A percentile compares a stretch with the other conserved stretches of the same genome.
Conservation (phyloP, 2,797 vertebrate genomes). For the Xerus rutilus region DNA sequence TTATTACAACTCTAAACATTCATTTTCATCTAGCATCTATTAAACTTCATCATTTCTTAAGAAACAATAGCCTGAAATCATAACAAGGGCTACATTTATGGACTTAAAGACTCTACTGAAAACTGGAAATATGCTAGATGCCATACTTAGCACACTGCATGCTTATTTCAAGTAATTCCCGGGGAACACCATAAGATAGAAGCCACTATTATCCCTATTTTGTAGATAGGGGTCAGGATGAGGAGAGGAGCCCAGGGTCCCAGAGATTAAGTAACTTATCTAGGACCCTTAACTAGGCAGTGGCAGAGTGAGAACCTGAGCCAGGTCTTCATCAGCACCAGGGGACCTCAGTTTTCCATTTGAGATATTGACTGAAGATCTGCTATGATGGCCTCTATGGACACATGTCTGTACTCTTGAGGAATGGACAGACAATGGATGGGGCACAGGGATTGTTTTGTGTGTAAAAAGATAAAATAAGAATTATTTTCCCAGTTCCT, state of each 20-base stretch:
- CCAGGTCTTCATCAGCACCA: not conserved
- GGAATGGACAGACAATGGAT: not conserved
- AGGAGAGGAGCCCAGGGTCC: not conserved
- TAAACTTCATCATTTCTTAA: not conserved
- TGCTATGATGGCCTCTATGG: not conserved
- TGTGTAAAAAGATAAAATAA: not conserved
- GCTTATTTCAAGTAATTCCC: not conserved
- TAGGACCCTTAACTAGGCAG: not conserved
- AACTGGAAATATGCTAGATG: not conserved
- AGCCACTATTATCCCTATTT: not conserved
- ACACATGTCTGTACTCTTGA: not conserved
- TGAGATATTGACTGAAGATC: not conserved
- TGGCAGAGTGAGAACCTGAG: not conserved
- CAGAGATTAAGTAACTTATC: not conserved
- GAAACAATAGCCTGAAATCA: not conserved
- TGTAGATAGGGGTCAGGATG: not conserved
- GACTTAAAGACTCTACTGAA: not conserved
- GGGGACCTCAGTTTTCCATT: not conserved
- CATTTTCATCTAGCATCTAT: slow-evolving; percentile 29
- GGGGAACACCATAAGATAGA: not conserved
- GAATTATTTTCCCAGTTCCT: not conserved
- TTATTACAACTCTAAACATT: slow-evolving; percentile 29
- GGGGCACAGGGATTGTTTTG: not conserved
- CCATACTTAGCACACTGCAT: not conserved
- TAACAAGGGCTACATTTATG: not conserved